A percentile compares a stretch with the other conserved stretches of the same genome.
Evolutionary conservation across 2,888 invertebrate species (phyloP).

Genomic region (Tiphia femorata): DNA sequence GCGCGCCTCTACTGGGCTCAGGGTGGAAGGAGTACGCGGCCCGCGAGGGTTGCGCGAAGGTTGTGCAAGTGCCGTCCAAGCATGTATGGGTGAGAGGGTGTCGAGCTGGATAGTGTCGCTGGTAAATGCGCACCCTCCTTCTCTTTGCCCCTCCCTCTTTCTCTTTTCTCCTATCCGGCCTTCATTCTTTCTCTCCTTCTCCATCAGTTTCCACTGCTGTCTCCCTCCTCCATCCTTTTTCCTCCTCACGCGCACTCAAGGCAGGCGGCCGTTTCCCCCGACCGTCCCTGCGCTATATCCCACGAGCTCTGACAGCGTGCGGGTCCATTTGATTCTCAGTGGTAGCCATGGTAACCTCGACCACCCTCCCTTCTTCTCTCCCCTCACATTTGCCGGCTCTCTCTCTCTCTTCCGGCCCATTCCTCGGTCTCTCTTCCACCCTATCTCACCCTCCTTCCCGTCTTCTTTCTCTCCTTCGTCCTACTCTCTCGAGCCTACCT

Average conservation of each 20-base stretch:
- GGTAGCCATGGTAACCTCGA: conserved; percentile 53
- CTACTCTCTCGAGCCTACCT: conserved; percentile 5
- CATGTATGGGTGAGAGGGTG: conserved; percentile 18
- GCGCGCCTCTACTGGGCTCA: conserved; percentile 30
- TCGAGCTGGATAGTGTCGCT: conserved; percentile 18
- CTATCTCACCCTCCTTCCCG: conserved; percentile 10
- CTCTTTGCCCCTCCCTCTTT: conserved; percentile 20
- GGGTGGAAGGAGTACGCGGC: conserved; percentile 2
- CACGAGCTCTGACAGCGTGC: conserved; percentile 37
- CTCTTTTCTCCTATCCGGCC: conserved; percentile 8
- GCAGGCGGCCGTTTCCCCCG: conserved; percentile 18
- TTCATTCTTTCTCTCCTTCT: conserved; percentile 12
- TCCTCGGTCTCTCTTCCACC: conserved; percentile 1
- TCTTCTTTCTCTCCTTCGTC: neutral
- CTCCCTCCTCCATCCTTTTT: conserved; percentile 23
- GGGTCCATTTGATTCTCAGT: conserved; percentile 53
- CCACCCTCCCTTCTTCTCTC: conserved; percentile 49
- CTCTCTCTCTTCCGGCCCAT: neutral
- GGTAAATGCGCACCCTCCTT: conserved; percentile 29
- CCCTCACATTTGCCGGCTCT: conserved; percentile 24
- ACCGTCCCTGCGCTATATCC: neutral
- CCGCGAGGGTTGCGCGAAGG: conserved; percentile 11
- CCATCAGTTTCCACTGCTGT: conserved; percentile 23
- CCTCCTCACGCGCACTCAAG: conserved; percentile 31
- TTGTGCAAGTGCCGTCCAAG: conserved; percentile 14